phyloP scores from a whole-genome alignment of 2,797 vertebrate genomes.

The Gastrophryne carolinensis region DNA sequence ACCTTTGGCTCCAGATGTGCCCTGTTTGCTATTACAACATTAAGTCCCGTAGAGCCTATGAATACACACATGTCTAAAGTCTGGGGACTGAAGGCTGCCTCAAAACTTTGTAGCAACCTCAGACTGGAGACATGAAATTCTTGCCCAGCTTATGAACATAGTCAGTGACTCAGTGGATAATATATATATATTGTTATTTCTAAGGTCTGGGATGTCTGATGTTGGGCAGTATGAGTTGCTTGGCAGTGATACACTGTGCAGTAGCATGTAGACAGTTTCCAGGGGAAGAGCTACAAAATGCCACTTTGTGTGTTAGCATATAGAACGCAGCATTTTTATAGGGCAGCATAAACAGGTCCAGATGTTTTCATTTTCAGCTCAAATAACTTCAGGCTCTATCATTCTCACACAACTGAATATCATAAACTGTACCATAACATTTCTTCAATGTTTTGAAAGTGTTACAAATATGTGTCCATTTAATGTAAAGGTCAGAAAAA shows the following conservation, averaged over 20 bases:
- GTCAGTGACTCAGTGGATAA: background rate
- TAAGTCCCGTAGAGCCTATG: too few relatives aligned
- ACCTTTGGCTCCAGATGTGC: too few relatives aligned
- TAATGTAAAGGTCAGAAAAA: background rate
- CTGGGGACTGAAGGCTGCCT: background rate
- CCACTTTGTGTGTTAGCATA: background rate
- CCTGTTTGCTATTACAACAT: too few relatives aligned
- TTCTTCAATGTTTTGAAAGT: background rate
- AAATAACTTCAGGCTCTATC: background rate
- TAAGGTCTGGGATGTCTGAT: too few relatives aligned
- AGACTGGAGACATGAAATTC: background rate
- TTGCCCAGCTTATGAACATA: background rate
- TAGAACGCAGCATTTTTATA: background rate
- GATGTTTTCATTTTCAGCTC: background rate
- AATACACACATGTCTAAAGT: too few relatives aligned
- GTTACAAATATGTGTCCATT: background rate
- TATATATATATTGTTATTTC: too few relatives aligned
- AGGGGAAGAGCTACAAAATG: background rate
- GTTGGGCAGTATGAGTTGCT: background rate
- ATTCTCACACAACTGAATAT: background rate
- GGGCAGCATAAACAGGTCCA: background rate
- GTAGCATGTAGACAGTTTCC: background rate
- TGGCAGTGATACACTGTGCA: background rate
- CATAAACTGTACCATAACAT: background rate
- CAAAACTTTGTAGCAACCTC: background rate